A percentile compares a stretch with the other conserved stretches of the same genome.
These are phyloP conservation scores for Pteronotus mesoamericanus DNA, from an alignment of 2,797 vertebrate species.

Conservation along the genomic window DNA sequence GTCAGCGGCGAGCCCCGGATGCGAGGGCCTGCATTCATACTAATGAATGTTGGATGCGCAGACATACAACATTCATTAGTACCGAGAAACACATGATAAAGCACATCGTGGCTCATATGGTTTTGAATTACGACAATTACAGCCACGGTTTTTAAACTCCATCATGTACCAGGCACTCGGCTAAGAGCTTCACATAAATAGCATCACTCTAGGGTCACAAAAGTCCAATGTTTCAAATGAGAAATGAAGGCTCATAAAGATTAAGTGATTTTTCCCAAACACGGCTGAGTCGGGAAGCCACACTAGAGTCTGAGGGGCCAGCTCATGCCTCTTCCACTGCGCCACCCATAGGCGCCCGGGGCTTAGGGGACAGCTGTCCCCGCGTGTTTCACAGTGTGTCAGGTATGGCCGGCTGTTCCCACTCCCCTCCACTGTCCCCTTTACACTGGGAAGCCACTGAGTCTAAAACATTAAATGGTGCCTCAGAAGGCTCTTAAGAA, in stretches of 20 bases:
- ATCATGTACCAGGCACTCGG: background rate
- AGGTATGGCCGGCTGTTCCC: too few relatives aligned
- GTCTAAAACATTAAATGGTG: background rate
- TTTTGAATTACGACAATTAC: background rate
- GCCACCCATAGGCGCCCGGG: accelerated
- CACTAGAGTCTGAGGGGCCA: background rate
- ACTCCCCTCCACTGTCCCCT: background rate
- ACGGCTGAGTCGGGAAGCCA: background rate
- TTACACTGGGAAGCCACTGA: background rate
- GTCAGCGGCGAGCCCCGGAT: accelerated
- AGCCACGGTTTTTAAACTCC: background rate
- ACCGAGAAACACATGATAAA: accelerated
- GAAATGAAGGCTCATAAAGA: background rate
- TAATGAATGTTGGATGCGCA: too few relatives aligned
- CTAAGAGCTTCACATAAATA: background rate
- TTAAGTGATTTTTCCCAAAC: background rate
- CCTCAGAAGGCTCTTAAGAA: background rate
- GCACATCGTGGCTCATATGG: accelerated
- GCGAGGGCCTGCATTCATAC: background rate
- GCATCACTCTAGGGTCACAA: background rate
- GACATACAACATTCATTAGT: accelerated
- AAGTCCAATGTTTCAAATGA: background rate
- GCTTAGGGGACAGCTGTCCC: accelerated
- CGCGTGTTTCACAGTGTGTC: background rate
- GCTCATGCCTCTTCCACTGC: accelerated